Conservation (phyloP, 2,797 vertebrate genomes). For the Argyrosomus regius region DNA sequence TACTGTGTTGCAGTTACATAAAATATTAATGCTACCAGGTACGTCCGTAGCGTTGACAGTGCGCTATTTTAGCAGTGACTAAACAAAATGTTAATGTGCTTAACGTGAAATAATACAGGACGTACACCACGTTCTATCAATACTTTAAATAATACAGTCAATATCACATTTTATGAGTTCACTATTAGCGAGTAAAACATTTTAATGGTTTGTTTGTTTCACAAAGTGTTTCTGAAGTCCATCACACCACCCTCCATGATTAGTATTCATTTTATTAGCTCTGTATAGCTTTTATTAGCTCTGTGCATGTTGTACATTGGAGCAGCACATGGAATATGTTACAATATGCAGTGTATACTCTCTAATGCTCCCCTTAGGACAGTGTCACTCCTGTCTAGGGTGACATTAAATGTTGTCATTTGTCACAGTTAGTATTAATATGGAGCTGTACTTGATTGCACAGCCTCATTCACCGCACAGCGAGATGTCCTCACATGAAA, state of each 20-base stretch:
- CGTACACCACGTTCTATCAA: not conserved
- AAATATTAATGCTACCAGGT: not conserved
- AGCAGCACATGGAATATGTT: not conserved
- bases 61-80: not conserved
- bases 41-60: not conserved
- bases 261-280: not conserved
- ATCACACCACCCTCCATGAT: not conserved
- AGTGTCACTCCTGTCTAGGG: not conserved
- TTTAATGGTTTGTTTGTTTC: not conserved
- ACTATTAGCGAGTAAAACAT: not conserved
- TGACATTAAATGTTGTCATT: constrained; percentile 21
- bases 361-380: constrained; percentile 12
- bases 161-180: not conserved
- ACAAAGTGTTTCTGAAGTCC: not conserved
- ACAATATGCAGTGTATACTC: not conserved
- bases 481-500: not conserved
- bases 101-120: not conserved
- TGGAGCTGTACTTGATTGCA: not conserved
- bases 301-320: not conserved
- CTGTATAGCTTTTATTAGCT: not conserved
- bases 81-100: not conserved
- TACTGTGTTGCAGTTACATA: not conserved
- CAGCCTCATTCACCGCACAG: not conserved
- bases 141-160: not conserved
- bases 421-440: not conserved